Conservation (phyloP, 2,113 vertebrate genomes). For the Catharus bicknelli region DNA sequence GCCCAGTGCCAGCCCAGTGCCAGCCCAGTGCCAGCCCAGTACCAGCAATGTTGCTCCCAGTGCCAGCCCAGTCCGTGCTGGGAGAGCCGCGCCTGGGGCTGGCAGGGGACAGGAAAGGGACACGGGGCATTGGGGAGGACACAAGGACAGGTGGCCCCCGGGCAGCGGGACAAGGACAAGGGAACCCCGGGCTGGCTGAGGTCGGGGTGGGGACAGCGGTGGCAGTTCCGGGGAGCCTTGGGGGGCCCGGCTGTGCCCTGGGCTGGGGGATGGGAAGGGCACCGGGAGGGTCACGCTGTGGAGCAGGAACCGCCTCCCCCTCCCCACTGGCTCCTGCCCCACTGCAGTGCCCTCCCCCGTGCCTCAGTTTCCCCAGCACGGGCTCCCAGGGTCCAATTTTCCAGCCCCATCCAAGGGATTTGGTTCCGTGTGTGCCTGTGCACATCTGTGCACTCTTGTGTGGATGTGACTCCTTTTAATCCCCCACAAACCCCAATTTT, state of each 20-base stretch:
- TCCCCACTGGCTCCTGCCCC: neutral
- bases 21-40: too few relatives aligned
- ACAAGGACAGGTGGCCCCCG: neutral
- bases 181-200: neutral
- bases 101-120: neutral
- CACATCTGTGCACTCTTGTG: accelerated
- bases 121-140: accelerated
- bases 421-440: too few relatives aligned
- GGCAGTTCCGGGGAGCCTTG: neutral
- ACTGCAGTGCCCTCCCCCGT: neutral
- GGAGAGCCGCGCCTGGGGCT: neutral
- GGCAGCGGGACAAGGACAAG: neutral
- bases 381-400: accelerated
- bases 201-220: accelerated
- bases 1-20: too few relatives aligned
- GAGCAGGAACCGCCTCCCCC: neutral
- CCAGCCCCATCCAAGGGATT: neutral
- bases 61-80: neutral
- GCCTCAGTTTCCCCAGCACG: neutral
- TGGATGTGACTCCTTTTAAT: neutral
- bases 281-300: too few relatives aligned
- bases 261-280: accelerated
- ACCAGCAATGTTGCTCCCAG: too few relatives aligned
- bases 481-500: accelerated
- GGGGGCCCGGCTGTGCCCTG: too few relatives aligned